Conservation (phyloP, 1,140 invertebrate genomes). For the Dendrolimus kikuchii region DNA sequence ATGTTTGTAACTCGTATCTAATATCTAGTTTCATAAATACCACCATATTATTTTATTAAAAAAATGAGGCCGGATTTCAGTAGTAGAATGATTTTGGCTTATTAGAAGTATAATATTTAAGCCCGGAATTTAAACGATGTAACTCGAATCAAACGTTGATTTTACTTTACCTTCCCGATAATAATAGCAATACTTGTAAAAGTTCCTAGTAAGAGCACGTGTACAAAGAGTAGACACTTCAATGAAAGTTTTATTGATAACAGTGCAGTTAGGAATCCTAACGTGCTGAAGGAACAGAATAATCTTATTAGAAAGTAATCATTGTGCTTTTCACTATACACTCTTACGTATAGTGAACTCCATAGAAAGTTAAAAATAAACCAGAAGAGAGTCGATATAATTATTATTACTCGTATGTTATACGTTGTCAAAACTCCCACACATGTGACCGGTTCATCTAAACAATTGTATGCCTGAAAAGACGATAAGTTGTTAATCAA, state of each 20-base stretch:
- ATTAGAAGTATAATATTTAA: too few species aligned
- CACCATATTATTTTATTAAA: too few species aligned
- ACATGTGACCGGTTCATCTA: constrained; percentile 47
- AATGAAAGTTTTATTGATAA: constrained; percentile 32
- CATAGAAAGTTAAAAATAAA: constrained; percentile 35
- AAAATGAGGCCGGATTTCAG: too few species aligned
- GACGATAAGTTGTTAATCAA: constrained; percentile 4
- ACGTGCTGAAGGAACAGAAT: constrained; percentile 20
- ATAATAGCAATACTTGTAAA: constrained; percentile 20
- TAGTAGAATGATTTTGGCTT: too few species aligned
- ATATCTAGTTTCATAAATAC: too few species aligned
- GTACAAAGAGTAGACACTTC: constrained; percentile 33
- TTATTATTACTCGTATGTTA: constrained; percentile 35
- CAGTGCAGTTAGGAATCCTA: constrained; percentile 30
- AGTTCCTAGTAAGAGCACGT: constrained; percentile 31
- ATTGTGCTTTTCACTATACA: constrained; percentile 20
- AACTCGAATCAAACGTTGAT: not conserved
- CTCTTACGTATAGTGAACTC: constrained; percentile 39
- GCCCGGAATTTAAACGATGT: too few species aligned
- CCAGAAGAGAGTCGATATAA: constrained; percentile 36
- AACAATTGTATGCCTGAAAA: constrained; percentile 50
- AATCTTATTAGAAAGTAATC: constrained; percentile 26
- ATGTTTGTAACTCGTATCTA: too few species aligned
- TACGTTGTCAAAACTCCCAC: constrained; percentile 34
- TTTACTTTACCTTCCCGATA: constrained; percentile 28